These are phyloP conservation scores for Calliopsis andreniformis DNA, from an alignment of 1,140 invertebrate species.

Conservation along the genomic window DNA sequence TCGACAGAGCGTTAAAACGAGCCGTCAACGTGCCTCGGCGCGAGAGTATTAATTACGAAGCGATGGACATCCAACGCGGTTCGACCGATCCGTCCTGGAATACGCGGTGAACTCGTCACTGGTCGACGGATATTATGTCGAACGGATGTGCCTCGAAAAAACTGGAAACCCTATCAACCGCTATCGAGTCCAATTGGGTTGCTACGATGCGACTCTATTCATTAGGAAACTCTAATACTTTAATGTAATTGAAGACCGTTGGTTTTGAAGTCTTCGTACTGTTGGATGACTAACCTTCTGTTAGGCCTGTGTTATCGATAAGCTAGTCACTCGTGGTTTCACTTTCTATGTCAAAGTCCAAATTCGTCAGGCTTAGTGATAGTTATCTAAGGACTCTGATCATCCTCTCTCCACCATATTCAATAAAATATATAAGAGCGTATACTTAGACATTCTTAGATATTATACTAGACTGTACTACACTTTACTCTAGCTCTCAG, in stretches of 20 bases:
- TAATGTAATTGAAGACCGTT: neutral
- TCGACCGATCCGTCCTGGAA: constrained; percentile 30
- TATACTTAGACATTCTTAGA: no score
- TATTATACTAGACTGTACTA: no score
- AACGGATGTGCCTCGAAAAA: constrained; percentile 26
- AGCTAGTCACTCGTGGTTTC: no score
- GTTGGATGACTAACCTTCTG: no score
- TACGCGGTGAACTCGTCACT: constrained; percentile 19
- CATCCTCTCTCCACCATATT: no score
- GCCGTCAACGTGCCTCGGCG: constrained; percentile 51
- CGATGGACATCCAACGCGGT: constrained; percentile 53
- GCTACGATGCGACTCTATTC: constrained; percentile 12
- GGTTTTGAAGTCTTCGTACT: neutral
- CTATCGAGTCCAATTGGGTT: constrained; percentile 44
- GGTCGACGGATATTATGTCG: constrained; percentile 32
- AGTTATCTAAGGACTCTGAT: no score
- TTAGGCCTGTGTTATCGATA: no score
- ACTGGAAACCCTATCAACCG: neutral
- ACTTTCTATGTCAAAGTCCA: no score
- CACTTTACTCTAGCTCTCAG: no score
- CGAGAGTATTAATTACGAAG: constrained; percentile 61
- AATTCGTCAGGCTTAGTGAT: no score
- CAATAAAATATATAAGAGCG: no score
- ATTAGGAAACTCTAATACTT: no score
- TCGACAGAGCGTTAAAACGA: constrained; percentile 61